These are phyloP conservation scores for Channa striata DNA, from an alignment of 2,797 vertebrate species.

Conservation along the genomic window DNA sequence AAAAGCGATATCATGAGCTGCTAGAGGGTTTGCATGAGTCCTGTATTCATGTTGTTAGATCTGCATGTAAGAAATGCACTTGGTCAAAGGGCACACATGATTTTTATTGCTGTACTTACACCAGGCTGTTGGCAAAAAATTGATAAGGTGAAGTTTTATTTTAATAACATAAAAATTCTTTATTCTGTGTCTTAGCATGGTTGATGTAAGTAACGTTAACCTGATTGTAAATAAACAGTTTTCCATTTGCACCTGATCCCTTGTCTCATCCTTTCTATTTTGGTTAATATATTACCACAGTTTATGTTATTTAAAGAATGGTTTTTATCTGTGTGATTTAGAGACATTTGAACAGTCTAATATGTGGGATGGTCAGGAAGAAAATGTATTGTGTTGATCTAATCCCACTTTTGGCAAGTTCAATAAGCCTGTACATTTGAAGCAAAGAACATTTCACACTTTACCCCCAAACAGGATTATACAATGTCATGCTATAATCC, in stretches of 20 bases:
- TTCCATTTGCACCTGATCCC: constrained; percentile 4
- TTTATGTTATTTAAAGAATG: constrained; percentile 6
- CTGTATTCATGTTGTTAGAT: neutral
- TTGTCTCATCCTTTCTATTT: constrained; percentile 3
- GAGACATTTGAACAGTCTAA: constrained; percentile 44
- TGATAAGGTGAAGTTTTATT: constrained; percentile 3
- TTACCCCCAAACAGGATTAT: constrained; percentile 81
- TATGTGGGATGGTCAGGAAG: constrained; percentile 40
- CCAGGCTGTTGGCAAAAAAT: too few species aligned
- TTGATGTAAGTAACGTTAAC: constrained; percentile 39
- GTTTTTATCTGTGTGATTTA: constrained; percentile 5
- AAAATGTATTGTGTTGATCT: constrained; percentile 69
- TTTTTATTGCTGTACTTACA: constrained; percentile 1
- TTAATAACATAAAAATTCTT: too few species aligned
- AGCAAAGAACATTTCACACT: constrained; percentile 82
- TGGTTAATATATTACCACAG: neutral
- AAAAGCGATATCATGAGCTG: neutral
- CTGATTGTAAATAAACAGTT: constrained; percentile 34
- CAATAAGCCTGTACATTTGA: constrained; percentile 63
- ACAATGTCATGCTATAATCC: constrained; percentile 75
- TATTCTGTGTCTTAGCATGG: constrained; percentile 12
- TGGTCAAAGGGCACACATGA: neutral
- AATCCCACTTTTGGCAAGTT: constrained; percentile 78
- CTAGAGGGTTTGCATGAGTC: neutral
- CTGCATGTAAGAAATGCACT: neutral